A percentile compares a stretch with the other conserved stretches of the same genome.
Conservation (phyloP, 2,888 invertebrate genomes). For the Andrena dorsata region DNA sequence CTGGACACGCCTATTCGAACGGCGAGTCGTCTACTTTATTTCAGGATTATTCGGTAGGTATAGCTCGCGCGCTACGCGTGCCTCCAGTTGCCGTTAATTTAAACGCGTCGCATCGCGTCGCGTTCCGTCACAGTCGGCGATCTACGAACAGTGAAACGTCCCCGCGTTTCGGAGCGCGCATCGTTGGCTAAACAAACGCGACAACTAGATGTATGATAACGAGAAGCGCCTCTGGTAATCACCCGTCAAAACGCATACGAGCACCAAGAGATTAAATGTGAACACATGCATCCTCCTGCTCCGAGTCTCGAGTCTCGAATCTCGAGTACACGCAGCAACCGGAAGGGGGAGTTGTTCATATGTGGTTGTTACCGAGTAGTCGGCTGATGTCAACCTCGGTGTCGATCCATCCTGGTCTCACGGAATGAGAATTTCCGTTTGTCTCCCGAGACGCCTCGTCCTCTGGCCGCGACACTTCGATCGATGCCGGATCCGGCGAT, state of each 20-base stretch:
- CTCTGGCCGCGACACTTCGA: conserved; percentile 22
- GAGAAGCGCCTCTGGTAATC: conserved; percentile 59
- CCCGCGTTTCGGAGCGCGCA: conserved; percentile 45
- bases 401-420: neutral
- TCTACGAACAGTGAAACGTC: conserved; percentile 20
- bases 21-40: conserved; percentile 34
- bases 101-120: conserved; percentile 44
- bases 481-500: conserved; percentile 46
- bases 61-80: conserved; percentile 6
- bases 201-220: conserved; percentile 63
- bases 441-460: conserved; percentile 37
- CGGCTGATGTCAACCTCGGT: conserved; percentile 38
- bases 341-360: conserved; percentile 39
- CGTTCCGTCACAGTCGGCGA: conserved; percentile 21
- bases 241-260: conserved; percentile 63
- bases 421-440: conserved; percentile 54
- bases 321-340: conserved; percentile 47
- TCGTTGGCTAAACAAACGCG: conserved; percentile 61
- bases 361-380: conserved; percentile 13
- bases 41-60: conserved; percentile 39
- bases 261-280: conserved; percentile 67
- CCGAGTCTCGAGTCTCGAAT: neutral
- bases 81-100: conserved; percentile 50
- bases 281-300: conserved; percentile 36
- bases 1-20: neutral